A percentile compares a stretch with the other conserved stretches of the same genome.
Conservation (phyloP, 2,888 invertebrate species). For the Eupithecia subumbrata region DNA sequence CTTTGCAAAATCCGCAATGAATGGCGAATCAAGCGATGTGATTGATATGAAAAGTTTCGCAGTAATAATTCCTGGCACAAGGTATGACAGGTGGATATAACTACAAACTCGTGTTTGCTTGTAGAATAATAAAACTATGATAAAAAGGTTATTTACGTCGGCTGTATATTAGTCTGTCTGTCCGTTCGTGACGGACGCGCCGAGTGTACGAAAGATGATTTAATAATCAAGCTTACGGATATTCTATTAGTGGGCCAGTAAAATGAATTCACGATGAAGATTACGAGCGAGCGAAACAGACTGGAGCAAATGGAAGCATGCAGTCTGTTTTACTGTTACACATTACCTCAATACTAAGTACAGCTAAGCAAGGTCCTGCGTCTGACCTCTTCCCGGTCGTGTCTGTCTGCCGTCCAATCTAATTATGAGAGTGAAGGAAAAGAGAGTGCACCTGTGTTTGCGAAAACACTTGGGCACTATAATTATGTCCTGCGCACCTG, state of each 20-base stretch:
- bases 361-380: too few relatives aligned
- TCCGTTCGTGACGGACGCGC: slow-evolving; percentile 24
- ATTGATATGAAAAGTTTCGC: background rate
- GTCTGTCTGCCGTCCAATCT: too few relatives aligned
- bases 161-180: slow-evolving; percentile 31
- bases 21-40: background rate
- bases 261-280: background rate
- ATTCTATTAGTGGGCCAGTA: slow-evolving; percentile 4
- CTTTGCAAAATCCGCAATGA: slow-evolving; percentile 22
- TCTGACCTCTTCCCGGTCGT: too few relatives aligned
- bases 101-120: slow-evolving; percentile 33
- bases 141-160: slow-evolving; percentile 30
- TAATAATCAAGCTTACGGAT: slow-evolving; percentile 11
- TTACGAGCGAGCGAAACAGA: background rate
- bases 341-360: background rate
- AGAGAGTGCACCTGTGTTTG: too few relatives aligned
- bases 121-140: slow-evolving; percentile 32
- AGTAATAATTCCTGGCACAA: slow-evolving; percentile 36
- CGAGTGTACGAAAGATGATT: slow-evolving; percentile 26
- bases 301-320: background rate
- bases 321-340: background rate
- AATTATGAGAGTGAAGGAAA: too few relatives aligned
- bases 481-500: too few relatives aligned
- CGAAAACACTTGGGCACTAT: too few relatives aligned
- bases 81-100: slow-evolving; percentile 41